Evolutionary conservation across 2,888 invertebrate species (phyloP).

Genomic region (Rotaria socialis): DNA sequence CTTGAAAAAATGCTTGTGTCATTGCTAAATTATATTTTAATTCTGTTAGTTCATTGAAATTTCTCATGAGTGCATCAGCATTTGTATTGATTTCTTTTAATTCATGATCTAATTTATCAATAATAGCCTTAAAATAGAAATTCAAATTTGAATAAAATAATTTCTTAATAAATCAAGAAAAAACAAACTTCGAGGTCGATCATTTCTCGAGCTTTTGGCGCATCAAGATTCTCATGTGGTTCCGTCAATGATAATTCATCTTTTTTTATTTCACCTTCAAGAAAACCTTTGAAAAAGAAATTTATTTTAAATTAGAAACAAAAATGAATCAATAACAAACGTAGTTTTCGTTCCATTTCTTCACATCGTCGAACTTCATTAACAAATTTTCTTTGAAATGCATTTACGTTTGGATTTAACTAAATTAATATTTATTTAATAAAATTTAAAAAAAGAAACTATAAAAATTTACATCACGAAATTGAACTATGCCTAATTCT

Average conservation of each 20-base stretch:
- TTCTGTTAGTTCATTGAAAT: conserved; percentile 90
- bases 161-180: too few species aligned
- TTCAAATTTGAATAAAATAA: too few species aligned
- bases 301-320: not conserved
- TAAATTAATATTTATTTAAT: conserved; percentile 63
- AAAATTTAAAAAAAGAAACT: too few species aligned
- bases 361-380: conserved; percentile 95
- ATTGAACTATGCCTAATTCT: conserved; percentile 85
- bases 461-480: conserved; percentile 71
- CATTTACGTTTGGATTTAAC: conserved; percentile 95
- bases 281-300: conserved; percentile 63
- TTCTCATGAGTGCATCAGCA: conserved; percentile 91
- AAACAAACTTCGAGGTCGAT: conserved; percentile 82
- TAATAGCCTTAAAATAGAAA: conserved; percentile 63
- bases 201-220: conserved; percentile 97
- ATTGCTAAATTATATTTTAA: conserved; percentile 90
- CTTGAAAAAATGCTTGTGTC: conserved; percentile 95
- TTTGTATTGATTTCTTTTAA: conserved; percentile 95
- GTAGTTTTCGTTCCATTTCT: conserved; percentile 94
- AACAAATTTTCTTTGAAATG: conserved; percentile 95
- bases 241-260: conserved; percentile 96
- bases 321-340: conserved; percentile 57
- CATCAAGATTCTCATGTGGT: conserved; percentile 95
- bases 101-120: conserved; percentile 95
- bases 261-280: conserved; percentile 95